A percentile compares a stretch with the other conserved stretches of the same genome.
These are phyloP conservation scores for Ceratina australensis DNA, from an alignment of 1,140 invertebrate genomes.

Conservation along the genomic window DNA sequence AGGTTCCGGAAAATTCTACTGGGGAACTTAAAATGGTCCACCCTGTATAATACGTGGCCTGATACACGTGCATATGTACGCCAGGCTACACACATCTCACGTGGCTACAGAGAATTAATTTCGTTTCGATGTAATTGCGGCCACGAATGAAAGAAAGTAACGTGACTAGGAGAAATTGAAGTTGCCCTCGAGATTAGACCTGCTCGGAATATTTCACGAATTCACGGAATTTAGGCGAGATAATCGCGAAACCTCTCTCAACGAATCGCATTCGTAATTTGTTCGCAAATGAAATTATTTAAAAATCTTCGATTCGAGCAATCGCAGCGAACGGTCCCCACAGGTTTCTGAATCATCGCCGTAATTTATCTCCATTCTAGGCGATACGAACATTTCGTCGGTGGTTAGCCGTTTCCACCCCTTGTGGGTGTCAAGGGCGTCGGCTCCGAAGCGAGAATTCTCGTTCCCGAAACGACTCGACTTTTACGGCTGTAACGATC, in stretches of 20 bases:
- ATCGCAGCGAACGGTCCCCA: too few relatives aligned
- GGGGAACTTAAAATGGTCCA: too few relatives aligned
- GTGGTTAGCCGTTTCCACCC: constrained; percentile 18
- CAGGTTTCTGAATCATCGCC: background rate
- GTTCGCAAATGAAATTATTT: too few relatives aligned
- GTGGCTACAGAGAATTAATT: constrained; percentile 13
- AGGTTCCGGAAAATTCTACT: too few relatives aligned
- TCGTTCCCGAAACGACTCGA: constrained; percentile 66
- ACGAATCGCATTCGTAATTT: too few relatives aligned
- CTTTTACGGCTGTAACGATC: constrained; percentile 73
- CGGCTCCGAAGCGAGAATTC: constrained; percentile 57
- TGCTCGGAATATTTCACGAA: background rate
- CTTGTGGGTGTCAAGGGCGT: constrained; percentile 25
- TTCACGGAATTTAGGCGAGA: too few relatives aligned
- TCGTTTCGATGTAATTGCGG: background rate
- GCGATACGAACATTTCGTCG: constrained; percentile 26
- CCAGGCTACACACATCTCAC: background rate
- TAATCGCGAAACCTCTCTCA: too few relatives aligned
- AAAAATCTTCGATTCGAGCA: too few relatives aligned
- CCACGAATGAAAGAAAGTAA: background rate
- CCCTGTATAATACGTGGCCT: too few relatives aligned
- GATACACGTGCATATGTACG: too few relatives aligned
- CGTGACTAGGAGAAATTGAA: background rate
- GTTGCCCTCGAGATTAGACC: background rate
- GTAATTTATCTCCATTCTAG: constrained; percentile 19